Evolutionary conservation across 2,113 vertebrate genomes (phyloP), one percentile per base, ranked within the genome.

Genomic region (Calidris pugnax): DNA sequence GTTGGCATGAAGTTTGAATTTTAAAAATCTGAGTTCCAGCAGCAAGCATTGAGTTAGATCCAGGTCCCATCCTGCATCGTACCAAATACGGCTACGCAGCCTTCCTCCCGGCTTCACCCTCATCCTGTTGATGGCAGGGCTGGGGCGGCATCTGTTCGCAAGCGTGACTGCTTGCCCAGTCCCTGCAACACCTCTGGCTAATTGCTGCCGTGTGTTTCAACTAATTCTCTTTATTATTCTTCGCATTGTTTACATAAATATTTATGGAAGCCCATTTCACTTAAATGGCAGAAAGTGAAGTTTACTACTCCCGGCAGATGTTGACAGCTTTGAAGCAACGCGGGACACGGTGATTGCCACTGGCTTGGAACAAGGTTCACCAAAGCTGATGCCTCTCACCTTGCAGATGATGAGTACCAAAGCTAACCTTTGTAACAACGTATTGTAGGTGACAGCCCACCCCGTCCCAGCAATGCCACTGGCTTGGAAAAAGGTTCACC

Each of bases 161-260:
- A 48, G 21, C 9, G 21, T 48, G 47, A 48, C 12, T 48, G 59
- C 47, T 81, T 87, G 48, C 76, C 73, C 51, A 26, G 2, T 45
- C 27, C 35, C 51, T 7, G 1, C 23, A 57, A 73, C 41, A 81
- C 27, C 48, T 79, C 26, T 78, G 56, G 37, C 66, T 91, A 57
- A 66, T 66, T 57, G 57, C 62, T 87, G 45, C 45, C 26, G 13
- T 41, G 66, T 57, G n/a, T 62, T 95, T 62, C 62, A 75, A 68
- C 14, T 64, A 4, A 67, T 79, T 94, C 81, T 82, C 63, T 94
- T 87, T 79, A 75, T 78, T 89, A 73, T 66, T 94, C 45, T 85
- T 85, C 85, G 32, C n/a, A 30, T 94, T 77, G 69, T 78, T 91
- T 84, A 73, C n/a, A 12, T 82, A 17, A 3, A 55, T 88, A 86